Evolutionary conservation across 2,797 vertebrate species (phyloP).

Genomic region (Pterois miles): DNA sequence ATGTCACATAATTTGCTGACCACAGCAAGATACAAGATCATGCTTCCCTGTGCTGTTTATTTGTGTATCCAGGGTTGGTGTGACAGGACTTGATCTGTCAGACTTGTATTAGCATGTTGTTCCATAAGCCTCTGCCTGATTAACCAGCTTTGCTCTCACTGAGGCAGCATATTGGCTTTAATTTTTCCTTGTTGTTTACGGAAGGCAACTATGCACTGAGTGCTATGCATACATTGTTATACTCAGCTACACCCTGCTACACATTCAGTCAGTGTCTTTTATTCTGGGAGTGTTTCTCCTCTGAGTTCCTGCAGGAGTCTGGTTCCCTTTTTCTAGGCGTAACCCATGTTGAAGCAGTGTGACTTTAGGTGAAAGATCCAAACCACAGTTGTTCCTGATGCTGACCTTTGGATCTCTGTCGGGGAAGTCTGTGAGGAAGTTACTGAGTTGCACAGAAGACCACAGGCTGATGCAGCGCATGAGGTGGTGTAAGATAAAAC

Average conservation of each 20-base stretch:
- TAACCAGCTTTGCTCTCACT: neutral
- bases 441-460: constrained; percentile 14
- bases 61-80: neutral
- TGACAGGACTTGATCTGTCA: neutral
- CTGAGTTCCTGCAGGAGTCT: neutral
- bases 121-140: neutral
- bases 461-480: neutral
- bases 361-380: neutral
- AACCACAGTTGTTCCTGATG: neutral
- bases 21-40: neutral
- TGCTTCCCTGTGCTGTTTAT: neutral
- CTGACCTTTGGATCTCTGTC: neutral
- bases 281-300: neutral
- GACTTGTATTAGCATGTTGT: constrained; percentile 21
- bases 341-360: neutral
- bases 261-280: neutral
- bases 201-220: neutral
- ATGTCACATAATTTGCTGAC: neutral
- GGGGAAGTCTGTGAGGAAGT: neutral
- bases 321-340: neutral
- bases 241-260: neutral
- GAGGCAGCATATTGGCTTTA: neutral
- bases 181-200: constrained; percentile 2
- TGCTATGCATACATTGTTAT: neutral
- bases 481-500: neutral